Evolutionary conservation across 2,797 vertebrate genomes (phyloP).

Genomic region (Sphenopsis melanotis): DNA sequence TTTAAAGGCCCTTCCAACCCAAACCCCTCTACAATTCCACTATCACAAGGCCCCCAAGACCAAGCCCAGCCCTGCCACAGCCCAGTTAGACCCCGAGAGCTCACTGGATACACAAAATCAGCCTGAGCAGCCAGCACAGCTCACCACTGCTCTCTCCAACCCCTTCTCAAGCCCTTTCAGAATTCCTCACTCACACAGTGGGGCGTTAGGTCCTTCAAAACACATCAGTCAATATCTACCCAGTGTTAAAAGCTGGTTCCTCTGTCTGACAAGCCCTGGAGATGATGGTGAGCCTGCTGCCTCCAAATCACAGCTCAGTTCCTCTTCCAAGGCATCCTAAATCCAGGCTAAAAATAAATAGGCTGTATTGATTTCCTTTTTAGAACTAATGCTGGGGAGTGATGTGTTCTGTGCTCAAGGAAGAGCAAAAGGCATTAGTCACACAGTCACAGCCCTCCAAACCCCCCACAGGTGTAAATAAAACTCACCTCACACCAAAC

Average conservation of each 20-base stretch:
- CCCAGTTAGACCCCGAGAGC: rapidly evolving
- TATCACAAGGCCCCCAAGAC: no score
- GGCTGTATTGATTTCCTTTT: slow-evolving; percentile 27
- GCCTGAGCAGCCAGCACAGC: background rate
- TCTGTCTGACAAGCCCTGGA: background rate
- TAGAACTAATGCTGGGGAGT: background rate
- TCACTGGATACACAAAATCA: background rate
- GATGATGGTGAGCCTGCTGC: background rate
- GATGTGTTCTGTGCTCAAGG: background rate
- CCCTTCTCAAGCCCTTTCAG: background rate
- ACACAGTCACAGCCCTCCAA: background rate
- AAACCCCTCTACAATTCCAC: background rate
- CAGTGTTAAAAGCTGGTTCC: background rate
- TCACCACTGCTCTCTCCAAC: background rate
- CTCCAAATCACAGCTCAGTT: background rate
- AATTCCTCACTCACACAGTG: rapidly evolving
- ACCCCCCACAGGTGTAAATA: background rate
- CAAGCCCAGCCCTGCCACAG: background rate
- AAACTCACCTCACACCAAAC: background rate
- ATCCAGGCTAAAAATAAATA: slow-evolving; percentile 34
- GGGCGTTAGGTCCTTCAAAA: background rate
- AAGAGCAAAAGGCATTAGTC: background rate
- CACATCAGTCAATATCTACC: background rate
- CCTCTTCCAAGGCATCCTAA: slow-evolving; percentile 3
- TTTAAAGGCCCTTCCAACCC: background rate